Conservation (phyloP, 30 jellyfish, hydroid and myxozoan species). For the Aurelia sp. region DNA sequence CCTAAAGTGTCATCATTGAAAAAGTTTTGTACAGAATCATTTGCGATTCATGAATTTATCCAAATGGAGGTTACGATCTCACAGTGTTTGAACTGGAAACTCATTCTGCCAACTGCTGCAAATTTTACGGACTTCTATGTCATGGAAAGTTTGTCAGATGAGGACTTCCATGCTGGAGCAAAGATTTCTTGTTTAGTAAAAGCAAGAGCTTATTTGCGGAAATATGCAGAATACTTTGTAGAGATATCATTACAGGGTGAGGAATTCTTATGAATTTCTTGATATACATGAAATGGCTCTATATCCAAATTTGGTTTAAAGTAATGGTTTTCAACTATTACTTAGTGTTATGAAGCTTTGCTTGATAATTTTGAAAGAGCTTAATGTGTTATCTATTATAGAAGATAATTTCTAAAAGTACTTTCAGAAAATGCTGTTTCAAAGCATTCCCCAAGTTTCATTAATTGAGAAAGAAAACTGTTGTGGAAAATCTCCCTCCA, state of each 20-base stretch:
- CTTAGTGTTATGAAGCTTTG: too few species aligned
- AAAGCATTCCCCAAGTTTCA: too few species aligned
- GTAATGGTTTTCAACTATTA: too few species aligned
- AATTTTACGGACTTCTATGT: slow-evolving; percentile 75
- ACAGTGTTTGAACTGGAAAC: slow-evolving; percentile 77
- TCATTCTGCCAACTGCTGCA: slow-evolving; percentile 89
- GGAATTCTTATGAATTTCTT: too few species aligned
- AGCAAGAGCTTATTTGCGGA: slow-evolving; percentile 60
- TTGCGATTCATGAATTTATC: slow-evolving; percentile 55
- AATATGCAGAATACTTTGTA: slow-evolving; percentile 78
- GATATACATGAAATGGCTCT: too few species aligned
- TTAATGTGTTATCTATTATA: too few species aligned
- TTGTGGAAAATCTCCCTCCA: too few species aligned
- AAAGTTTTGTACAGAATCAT: slow-evolving; percentile 55
- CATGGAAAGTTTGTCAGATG: slow-evolving; percentile 39
- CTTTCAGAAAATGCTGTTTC: too few species aligned
- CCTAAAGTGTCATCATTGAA: slow-evolving; percentile 76
- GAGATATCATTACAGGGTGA: slow-evolving; percentile 89
- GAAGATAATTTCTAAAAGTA: too few species aligned
- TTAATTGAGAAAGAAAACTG: too few species aligned
- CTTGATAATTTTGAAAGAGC: too few species aligned
- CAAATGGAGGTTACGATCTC: slow-evolving; percentile 76
- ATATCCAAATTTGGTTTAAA: too few species aligned
- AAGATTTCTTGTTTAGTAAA: slow-evolving; percentile 56
- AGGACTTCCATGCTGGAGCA: slow-evolving; percentile 78